Evolutionary conservation across 2,888 invertebrate genomes (phyloP), one percentile per base, ranked within the genome.

Genomic region (Zaprionus bogoriensis): DNA sequence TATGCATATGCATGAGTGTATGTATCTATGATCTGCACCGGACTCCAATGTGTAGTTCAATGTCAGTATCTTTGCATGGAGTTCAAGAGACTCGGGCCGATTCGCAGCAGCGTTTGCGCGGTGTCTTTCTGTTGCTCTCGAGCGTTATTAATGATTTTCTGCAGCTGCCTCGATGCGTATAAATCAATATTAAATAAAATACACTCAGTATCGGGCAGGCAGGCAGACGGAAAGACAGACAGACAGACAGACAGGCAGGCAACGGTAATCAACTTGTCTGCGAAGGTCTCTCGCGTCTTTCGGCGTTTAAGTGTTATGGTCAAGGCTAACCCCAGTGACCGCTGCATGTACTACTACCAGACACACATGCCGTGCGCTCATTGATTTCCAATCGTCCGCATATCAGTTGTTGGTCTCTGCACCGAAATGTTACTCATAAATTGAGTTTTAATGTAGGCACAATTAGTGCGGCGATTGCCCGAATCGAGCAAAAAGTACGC

Each of bases 301-400:
- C 64, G 57, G 51, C 68, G 63, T 70, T 75, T 74, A 71, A 83
- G 81, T 80, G 87, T 86, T 83, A 86, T 87, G 86, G 86, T 87
- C 86, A 86, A 86, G 86, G 86, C 55, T 58, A 58, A 14, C 5
- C 41, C 2, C 12, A 50, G 59, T 45, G 58, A 48, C 52, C 55
- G 61, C 61, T 74, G 67, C 22, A 44, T 22, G 42, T 44, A 42
- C 12, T 23, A 30, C 30, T 30, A 3, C 2, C 4, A 22, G 22
- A 44, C 12, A 12, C 25, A 41, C 55, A 39, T 60, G 60, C 61
- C 5, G 44, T 19, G 48, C 39, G 63, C 74, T 68, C 74, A 76
- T 79, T 77, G 86, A 80, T 79, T 77, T 79, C 62, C 63, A 67
- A 77, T 77, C 77, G 72, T 47, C 55, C 62, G 51, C 42, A 5